Percentiles rank a stretch among this genome's conserved stretches.
These are phyloP conservation scores for Sinocyclocheilus anshuiensis DNA, from an alignment of 2,113 vertebrate species.

Conservation along the genomic window DNA sequence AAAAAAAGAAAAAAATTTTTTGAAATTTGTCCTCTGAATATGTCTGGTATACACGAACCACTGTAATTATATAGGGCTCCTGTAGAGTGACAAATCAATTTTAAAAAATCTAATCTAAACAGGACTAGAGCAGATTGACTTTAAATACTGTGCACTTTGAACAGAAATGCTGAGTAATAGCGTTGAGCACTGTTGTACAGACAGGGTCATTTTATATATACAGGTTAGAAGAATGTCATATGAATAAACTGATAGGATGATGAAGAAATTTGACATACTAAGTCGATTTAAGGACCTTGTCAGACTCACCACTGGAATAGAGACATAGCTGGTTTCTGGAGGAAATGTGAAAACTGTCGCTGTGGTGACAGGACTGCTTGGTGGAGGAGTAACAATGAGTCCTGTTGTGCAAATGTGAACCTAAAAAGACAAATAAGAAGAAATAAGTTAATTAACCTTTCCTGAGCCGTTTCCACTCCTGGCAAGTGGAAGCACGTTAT, in stretches of 20 bases:
- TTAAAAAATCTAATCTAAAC: background rate
- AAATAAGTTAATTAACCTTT: constrained; percentile 27
- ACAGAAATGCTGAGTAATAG: background rate
- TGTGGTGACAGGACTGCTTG: constrained; percentile 94
- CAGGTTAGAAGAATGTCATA: background rate
- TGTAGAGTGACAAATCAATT: background rate
- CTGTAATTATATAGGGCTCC: background rate
- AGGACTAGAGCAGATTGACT: background rate
- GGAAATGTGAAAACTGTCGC: constrained; percentile 93
- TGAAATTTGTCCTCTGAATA: background rate
- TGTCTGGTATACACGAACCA: background rate
- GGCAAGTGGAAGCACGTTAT: background rate
- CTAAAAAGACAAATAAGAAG: constrained; percentile 68
- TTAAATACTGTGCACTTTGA: background rate
- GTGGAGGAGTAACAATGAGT: constrained; percentile 95
- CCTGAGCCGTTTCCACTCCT: background rate
- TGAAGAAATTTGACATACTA: background rate
- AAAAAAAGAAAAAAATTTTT: too few relatives aligned
- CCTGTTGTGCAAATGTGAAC: constrained; percentile 97
- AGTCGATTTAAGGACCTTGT: background rate
- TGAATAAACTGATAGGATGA: background rate
- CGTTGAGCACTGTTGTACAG: background rate
- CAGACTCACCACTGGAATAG: constrained; percentile 77
- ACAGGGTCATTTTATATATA: background rate
- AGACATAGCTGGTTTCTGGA: constrained; percentile 85